Percentiles rank a stretch among this genome's conserved stretches.
Conservation (phyloP, 2,113 vertebrate species). For the Stomatorhinus ivindoensis region DNA sequence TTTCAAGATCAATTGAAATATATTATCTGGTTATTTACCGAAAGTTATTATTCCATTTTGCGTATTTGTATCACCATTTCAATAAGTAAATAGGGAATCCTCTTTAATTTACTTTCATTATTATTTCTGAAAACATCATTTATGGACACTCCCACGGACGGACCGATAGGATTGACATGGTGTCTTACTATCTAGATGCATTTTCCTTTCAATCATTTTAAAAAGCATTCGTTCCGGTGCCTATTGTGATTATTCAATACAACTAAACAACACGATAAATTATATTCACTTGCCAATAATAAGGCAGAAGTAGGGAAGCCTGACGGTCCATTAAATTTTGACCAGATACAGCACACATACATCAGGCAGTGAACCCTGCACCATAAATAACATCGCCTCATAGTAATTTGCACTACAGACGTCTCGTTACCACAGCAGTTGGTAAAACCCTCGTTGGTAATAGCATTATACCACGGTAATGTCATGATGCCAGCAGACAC, state of each 20-base stretch:
- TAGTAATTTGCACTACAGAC: conserved; percentile 44
- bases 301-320: conserved; percentile 9
- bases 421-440: conserved; percentile 39
- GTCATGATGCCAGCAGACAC: conserved; percentile 19
- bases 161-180: neutral
- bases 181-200: neutral
- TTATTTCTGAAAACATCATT: neutral
- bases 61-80: neutral
- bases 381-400: conserved; percentile 35
- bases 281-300: neutral
- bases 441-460: conserved; percentile 37
- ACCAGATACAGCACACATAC: conserved; percentile 15
- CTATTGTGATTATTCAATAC: conserved; percentile 8
- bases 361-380: conserved; percentile 41
- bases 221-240: neutral
- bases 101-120: neutral
- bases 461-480: conserved; percentile 39
- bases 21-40: neutral
- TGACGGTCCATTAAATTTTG: conserved; percentile 7
- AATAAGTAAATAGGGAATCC: neutral
- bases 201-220: neutral
- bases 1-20: neutral
- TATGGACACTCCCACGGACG: conserved; percentile 14
- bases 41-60: neutral
- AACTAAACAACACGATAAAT: conserved; percentile 6